Base-by-base conservation (phyloP, 2,888 invertebrate genomes). In the Perithous albicinctus region DNA sequence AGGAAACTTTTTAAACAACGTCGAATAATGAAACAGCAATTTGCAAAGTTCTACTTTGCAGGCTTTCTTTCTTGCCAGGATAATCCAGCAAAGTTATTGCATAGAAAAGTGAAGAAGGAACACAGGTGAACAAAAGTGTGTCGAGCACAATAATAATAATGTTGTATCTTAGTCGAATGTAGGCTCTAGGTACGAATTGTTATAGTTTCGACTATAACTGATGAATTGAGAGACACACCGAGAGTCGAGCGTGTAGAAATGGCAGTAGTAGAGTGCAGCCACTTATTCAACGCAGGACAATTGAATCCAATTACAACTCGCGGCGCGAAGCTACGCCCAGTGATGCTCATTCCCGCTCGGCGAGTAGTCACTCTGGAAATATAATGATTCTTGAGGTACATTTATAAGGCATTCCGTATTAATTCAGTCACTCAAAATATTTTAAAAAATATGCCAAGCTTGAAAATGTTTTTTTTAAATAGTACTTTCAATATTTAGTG, bases 231-330 rank as follows among this genome's bases (percentile, higher is more conserved):
- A 76, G 38, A 51, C 38, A 78, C 43, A 74, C 73, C 66, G 64
- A 61, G 64, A 43, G 41, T 59, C 59, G 51, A 29, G 43, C 48
- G 70, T 23, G 67, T 67, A 78, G 54, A 69, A 78, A 35, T 78
- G 56, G 41, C 67, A 48, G 84, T 85, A 85, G 86, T 85, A 86
- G 89, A 88, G 89, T 87, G 90, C 90, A 91, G 92, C 91, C 90
- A 90, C 92, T 91, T 91, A 92, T 92, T 92, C 91, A 92, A 92
- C 91, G 91, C 91, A 91, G 92, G 91, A 92, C 92, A 92, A 92
- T 92, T 91, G 91, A 92, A 92, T 92, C 91, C 92, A 92, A 92
- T 92, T 92, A 92, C 92, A 91, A 91, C 87, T 91, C 89, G 90
- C 76, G 83, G 78, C 83, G 78, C 78, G 64, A 56, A 56, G 69